These are phyloP conservation scores for Hyles lineata DNA, from an alignment of 2,888 invertebrate genomes.

Conservation along the genomic window DNA sequence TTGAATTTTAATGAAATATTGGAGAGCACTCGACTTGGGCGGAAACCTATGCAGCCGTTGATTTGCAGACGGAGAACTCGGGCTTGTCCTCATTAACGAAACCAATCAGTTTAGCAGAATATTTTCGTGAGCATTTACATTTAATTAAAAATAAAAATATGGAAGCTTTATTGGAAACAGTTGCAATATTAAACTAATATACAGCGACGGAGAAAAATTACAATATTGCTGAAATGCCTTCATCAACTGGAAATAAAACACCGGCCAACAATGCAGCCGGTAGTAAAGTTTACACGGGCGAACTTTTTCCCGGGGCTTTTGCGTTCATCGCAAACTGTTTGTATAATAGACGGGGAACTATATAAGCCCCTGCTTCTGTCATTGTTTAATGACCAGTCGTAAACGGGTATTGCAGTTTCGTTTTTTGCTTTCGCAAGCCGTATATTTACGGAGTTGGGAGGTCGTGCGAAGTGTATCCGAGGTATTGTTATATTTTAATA, in stretches of 20 bases:
- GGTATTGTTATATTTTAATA: conserved; percentile 13
- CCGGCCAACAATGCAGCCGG: conserved; percentile 36
- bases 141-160: not conserved
- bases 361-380: conserved; percentile 55
- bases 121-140: not conserved
- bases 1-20: conserved; percentile 11
- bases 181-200: not conserved
- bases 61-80: not conserved
- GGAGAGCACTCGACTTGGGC: not conserved
- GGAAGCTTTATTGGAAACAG: not conserved
- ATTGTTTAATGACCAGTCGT: conserved; percentile 66
- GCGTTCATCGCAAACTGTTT: conserved; percentile 45
- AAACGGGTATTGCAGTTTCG: conserved; percentile 61
- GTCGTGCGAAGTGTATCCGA: not conserved
- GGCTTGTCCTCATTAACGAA: conserved; percentile 1
- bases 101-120: not conserved
- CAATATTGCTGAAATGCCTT: conserved; percentile 28
- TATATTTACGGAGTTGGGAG: conserved; percentile 41
- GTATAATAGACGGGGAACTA: conserved; percentile 37
- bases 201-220: not conserved
- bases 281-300: conserved; percentile 43
- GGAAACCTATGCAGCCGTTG: not conserved
- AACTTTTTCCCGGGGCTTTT: conserved; percentile 39
- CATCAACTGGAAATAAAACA: conserved; percentile 44
- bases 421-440: conserved; percentile 53